phyloP scores from a whole-genome alignment of 2,888 invertebrate genomes.

The Pyrocoelia pectoralis region DNA sequence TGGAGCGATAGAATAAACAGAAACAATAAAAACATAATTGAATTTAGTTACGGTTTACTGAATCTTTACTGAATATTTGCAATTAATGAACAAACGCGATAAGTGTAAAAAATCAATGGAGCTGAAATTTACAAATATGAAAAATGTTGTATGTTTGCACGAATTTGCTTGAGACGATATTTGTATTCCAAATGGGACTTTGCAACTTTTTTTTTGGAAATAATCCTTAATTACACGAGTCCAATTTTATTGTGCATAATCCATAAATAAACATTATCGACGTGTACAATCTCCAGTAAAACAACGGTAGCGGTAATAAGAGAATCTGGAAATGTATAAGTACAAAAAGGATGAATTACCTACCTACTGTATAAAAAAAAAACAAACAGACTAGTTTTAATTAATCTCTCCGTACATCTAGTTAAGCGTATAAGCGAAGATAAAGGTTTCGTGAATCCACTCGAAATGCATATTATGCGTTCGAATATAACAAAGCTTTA shows the following conservation, averaged over 20 bases:
- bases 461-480: conserved; percentile 22
- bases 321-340: not conserved
- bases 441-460: conserved; percentile 15
- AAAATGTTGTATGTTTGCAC: not conserved
- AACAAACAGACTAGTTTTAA: not conserved
- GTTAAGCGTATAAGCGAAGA: conserved; percentile 8
- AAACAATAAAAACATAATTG: too few species aligned
- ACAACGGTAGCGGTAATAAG: not conserved
- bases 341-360: not conserved
- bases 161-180: too few species aligned
- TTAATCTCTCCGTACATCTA: conserved; percentile 4
- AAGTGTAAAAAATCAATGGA: not conserved
- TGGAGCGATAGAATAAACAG: too few species aligned
- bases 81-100: not conserved
- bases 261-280: conserved; percentile 1
- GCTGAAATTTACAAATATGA: not conserved
- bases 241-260: too few species aligned
- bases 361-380: too few species aligned
- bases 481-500: conserved; percentile 25
- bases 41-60: too few species aligned
- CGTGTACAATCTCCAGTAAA: not conserved
- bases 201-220: too few species aligned
- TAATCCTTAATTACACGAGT: not conserved
- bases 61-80: too few species aligned
- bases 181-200: too few species aligned